Evolutionary conservation across 2,113 vertebrate species (phyloP).

Genomic region (Vidua chalybeata): DNA sequence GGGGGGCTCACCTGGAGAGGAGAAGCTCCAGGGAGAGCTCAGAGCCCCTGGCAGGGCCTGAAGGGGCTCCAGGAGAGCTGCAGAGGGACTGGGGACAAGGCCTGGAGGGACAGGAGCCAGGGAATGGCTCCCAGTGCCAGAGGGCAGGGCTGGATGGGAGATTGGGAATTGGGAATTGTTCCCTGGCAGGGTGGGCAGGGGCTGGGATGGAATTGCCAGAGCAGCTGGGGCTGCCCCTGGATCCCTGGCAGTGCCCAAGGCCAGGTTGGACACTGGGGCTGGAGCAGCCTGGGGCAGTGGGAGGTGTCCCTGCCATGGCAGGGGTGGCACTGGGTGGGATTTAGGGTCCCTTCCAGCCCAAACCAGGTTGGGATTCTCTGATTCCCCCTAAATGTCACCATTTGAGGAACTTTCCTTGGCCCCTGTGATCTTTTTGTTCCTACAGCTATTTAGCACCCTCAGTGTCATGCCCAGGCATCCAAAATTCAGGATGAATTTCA

Average conservation of each 20-base stretch:
- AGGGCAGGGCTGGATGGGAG: accelerated
- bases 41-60: not conserved
- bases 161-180: not conserved
- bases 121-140: not conserved
- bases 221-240: not conserved
- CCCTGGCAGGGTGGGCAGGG: not conserved
- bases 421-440: not conserved
- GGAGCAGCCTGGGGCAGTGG: not conserved
- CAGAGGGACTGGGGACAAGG: no score
- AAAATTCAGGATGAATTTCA: not conserved
- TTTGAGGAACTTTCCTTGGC: not conserved
- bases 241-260: not conserved
- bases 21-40: not conserved
- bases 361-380: accelerated
- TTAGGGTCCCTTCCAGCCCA: accelerated
- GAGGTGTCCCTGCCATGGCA: not conserved
- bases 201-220: not conserved
- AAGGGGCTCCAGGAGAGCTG: not conserved
- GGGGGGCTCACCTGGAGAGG: not conserved
- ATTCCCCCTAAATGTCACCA: not conserved
- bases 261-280: not conserved
- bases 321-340: accelerated
- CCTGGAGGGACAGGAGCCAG: no score
- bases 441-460: accelerated
- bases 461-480: not conserved